Conservation (phyloP, 2,888 invertebrate species). For the Rotaria socialis region DNA sequence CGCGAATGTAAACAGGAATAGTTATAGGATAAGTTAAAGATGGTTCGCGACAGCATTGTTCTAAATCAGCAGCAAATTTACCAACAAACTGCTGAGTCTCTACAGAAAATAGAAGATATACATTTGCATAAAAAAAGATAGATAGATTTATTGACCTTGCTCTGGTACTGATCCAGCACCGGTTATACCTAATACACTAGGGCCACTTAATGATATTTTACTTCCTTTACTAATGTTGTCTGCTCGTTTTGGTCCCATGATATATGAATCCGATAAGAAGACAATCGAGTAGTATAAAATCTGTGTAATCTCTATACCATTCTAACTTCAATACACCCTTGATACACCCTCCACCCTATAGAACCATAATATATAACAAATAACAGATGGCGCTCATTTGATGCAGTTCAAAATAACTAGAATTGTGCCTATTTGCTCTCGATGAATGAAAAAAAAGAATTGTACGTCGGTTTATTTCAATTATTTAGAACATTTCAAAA, state of each 20-base stretch:
- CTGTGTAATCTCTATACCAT: background rate
- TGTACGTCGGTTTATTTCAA: too few relatives aligned
- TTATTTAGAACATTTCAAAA: too few relatives aligned
- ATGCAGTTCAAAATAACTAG: background rate
- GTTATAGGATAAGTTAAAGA: background rate
- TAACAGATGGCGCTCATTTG: background rate
- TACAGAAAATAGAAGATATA: background rate
- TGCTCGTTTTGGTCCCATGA: background rate
- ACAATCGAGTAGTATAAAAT: background rate
- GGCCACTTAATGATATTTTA: background rate
- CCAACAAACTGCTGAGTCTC: background rate
- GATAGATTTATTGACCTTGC: background rate
- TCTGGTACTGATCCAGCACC: background rate
- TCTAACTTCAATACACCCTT: background rate
- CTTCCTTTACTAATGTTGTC: background rate
- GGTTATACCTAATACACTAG: background rate
- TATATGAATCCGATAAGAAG: background rate
- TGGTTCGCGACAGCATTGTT: conserved; percentile 14
- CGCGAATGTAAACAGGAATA: background rate
- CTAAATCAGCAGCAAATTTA: background rate
- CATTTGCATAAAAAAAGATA: background rate
- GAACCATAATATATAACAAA: background rate
- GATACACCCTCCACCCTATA: background rate
- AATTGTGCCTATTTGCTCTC: too few relatives aligned
- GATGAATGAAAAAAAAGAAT: too few relatives aligned